Evolutionary conservation across 2,113 vertebrate species (phyloP), one percentile per base, ranked within the genome.

Genomic region (Trogon surrucura): DNA sequence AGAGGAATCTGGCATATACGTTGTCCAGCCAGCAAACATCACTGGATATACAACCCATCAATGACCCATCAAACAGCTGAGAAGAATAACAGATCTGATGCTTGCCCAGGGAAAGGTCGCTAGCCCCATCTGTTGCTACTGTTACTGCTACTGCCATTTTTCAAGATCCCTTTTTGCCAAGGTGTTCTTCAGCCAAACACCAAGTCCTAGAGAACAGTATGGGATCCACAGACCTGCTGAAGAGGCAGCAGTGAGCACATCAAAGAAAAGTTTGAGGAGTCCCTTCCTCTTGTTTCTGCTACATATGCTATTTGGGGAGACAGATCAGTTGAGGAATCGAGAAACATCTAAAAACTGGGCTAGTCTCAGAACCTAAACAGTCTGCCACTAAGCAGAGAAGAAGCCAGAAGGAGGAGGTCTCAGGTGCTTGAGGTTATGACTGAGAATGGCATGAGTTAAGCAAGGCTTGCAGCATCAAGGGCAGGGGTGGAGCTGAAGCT

Each of bases 121-220:
- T 90, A 94, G 91, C 75, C 95, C 88, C 85, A 93, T 88, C 82
- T 92, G 82, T 96, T 94, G 85, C 95, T 94, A 67, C 85, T 38
- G 56, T 69, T 85, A 60, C 53, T 91, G 61, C 64, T 93, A 61
- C n/a, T 92, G 85, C 34, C 91, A 10, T 86, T 84, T 94, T 95
- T 69, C 77, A 81, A 50, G 27, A 69, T 61, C n/a, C 13, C 4
- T 48, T 85, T 48, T 95, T 72, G n/a, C 72, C 58, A 62, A 41
- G 50, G 9, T 34, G 19, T 44, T 88, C 36, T 83, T n/a, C 83
- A 81, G 65, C 15, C 34, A 83, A 71, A 64, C 2, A 4, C 20
- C 44, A 57, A 0, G 7, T 64, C 60, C 51, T 67, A 56, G 32
- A 88, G 67, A 79, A 60, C 26, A 82, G 34, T 54, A 62, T 83